Percentiles rank a stretch among this genome's conserved stretches.
Conservation (phyloP, 2,113 vertebrate genomes). For the Oreocharis arfaki region DNA sequence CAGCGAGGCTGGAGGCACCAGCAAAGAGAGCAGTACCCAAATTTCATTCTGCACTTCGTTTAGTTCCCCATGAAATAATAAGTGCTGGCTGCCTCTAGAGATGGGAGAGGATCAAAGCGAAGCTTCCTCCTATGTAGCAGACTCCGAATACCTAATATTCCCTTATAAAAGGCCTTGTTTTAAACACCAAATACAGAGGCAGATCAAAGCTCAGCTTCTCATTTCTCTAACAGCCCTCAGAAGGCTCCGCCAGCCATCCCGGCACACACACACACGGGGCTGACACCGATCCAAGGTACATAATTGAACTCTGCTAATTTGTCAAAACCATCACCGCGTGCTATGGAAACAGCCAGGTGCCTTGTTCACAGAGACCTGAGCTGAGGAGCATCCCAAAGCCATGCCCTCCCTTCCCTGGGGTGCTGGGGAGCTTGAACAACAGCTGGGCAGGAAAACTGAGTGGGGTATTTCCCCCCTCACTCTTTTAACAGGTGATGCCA, state of each 20-base stretch:
- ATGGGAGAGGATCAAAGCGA: conserved; percentile 56
- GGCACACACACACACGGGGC: not conserved
- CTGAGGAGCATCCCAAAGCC: not conserved
- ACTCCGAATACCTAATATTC: conserved; percentile 64
- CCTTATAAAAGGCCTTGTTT: conserved; percentile 67
- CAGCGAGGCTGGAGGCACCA: rapidly evolving
- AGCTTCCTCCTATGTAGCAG: conserved; percentile 47
- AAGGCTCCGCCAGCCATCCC: not conserved
- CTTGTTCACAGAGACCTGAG: not conserved
- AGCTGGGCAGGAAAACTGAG: rapidly evolving
- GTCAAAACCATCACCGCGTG: not conserved
- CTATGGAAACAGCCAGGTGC: not conserved
- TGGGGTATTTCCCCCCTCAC: rapidly evolving
- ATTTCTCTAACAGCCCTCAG: conserved; percentile 52
- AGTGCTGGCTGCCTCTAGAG: conserved; percentile 44
- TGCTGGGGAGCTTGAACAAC: no score
- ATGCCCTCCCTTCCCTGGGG: not conserved
- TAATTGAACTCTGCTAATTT: conserved; percentile 30
- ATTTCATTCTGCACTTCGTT: conserved; percentile 24
- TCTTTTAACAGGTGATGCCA: not conserved
- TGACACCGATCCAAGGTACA: conserved; percentile 9
- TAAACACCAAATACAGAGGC: conserved; percentile 65
- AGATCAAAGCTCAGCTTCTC: conserved; percentile 62
- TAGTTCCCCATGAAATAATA: conserved; percentile 51
- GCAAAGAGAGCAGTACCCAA: not conserved